A percentile compares a stretch with the other conserved stretches of the same genome.
Conservation (phyloP, 2,113 vertebrate genomes). For the Pycnonotus jocosus region DNA sequence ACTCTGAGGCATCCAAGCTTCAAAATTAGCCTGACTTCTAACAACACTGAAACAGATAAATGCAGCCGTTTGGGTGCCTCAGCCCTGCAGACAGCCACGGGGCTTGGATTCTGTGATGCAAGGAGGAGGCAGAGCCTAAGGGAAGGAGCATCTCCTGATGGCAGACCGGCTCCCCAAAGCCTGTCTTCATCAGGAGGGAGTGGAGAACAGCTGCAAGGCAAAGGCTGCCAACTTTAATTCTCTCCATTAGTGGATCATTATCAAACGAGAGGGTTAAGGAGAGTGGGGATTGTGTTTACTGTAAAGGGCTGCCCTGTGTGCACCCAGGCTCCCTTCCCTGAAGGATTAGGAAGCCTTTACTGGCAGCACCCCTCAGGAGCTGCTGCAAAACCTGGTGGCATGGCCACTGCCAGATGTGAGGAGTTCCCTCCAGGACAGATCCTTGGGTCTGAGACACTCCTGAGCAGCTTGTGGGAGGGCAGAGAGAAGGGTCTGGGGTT, state of each 20-base stretch:
- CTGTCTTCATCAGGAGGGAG: background rate
- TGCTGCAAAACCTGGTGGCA: background rate
- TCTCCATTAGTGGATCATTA: constrained; percentile 34
- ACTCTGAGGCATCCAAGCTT: background rate
- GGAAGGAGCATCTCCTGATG: background rate
- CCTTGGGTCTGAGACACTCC: background rate
- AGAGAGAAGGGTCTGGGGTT: background rate
- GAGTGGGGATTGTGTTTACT: background rate
- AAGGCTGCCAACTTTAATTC: constrained; percentile 31
- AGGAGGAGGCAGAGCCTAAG: constrained; percentile 2
- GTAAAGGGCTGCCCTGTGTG: background rate
- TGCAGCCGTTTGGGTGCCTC: background rate
- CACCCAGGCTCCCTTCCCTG: background rate
- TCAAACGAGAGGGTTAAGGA: background rate
- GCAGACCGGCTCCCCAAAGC: background rate
- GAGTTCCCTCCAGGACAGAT: background rate
- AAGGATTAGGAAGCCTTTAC: background rate
- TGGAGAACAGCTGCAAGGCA: constrained; percentile 26
- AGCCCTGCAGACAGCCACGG: background rate
- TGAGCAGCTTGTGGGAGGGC: background rate
- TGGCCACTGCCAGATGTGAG: background rate
- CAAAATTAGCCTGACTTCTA: background rate
- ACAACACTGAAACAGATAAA: background rate
- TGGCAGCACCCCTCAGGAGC: background rate
- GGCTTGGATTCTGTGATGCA: background rate